Base-by-base conservation (phyloP, 37 sponge, comb jelly and placozoan species). In the Dysidea cf. avara region DNA sequence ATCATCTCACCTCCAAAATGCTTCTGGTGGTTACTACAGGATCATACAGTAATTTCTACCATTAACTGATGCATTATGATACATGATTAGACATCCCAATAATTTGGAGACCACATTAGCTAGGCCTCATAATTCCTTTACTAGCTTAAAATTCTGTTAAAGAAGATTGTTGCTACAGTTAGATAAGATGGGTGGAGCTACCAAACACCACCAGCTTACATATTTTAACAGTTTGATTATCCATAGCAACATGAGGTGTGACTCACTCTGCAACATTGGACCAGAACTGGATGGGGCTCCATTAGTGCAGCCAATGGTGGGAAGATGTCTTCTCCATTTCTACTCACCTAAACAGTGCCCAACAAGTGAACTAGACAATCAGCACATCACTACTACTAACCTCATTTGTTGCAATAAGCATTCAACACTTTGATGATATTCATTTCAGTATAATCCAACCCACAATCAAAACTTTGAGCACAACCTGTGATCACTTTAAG, bases 281-380 rank as follows among this genome's bases (percentile, higher is more conserved):
- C 50, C 39, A 88, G 9, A 18, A 72, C 60, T 51, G 56, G 60
- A n/a, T 61, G 68, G 7, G 71, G 50, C 11, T 83, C 84, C 3
- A 93, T 59, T 1, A 82, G 72, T 3, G 66, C 82, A 0, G 90
- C 82, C 21, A 89, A 54, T 12, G 78, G 60, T 16, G 71, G 32
- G 55, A 93, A 70, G 31, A 81, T 39, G 47, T 93, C 94, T 36
- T 93, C 94, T 32, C 81, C 74, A 1, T 83, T 69, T 57, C 81
- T 79, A 24, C 84, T 81, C 21, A 87, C 79, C 86, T 87, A 53
- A n/a, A n/a, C n/a, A n/a, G n/a, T n/a, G n/a, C n/a, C n/a, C n/a
- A n/a, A n/a, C 39, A 64, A 18, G n/a, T 14, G 40, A 39, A 64
- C 66, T 43, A 39, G 28, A 35, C 17, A 39, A 64, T 46, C 12